Base-by-base conservation (phyloP, 2,888 invertebrate species). In the Glyphotaelius pellucidus region DNA sequence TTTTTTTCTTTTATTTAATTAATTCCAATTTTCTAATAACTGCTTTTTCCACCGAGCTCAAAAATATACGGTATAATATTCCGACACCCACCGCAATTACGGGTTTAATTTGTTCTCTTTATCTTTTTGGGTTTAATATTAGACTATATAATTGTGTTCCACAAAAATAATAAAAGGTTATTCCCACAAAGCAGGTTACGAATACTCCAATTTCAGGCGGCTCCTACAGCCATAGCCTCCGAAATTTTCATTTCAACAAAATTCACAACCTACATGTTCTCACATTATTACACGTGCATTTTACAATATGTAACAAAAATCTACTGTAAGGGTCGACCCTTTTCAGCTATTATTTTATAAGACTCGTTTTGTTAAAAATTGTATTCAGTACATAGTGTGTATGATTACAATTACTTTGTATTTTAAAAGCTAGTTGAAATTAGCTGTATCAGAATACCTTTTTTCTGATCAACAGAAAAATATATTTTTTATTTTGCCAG, bases 121-220 rank as follows among this genome's bases (percentile, higher is more conserved):
- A 42, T 19, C 85, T 14, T 85, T 42, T 85, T n/a, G 38, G 85
- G 38, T 42, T 85, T 30, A 85, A 85, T 67, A 67, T 67, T 25
- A 67, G 19, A 25, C 67, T 25, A 19, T 25, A 19, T 67, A 67
- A 67, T 67, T 67, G 67, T 67, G 67, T 67, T 67, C 67, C 25
- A 25, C 67, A 67, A 67, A 67, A 67, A 83, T 83, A 32, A 32
- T 83, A 83, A 35, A 83, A 15, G 7, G 35, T 25, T 19, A 12
- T 32, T 83, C 7, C 32, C 7, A 25, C 35, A 35, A 1, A 67
- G 25, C 25, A 67, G 25, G 67, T 19, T 67, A 19, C 67, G n/a
- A 67, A 67, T 67, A 9, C 9, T 67, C 67, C n/a, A 67, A 25
- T 67, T 67, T 25, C 25, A 19, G 19, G 25, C 67, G 15, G 25